Evolutionary conservation across 2,113 vertebrate species (phyloP), one percentile per base, ranked within the genome.

Genomic region (Pardalotus punctatus): DNA sequence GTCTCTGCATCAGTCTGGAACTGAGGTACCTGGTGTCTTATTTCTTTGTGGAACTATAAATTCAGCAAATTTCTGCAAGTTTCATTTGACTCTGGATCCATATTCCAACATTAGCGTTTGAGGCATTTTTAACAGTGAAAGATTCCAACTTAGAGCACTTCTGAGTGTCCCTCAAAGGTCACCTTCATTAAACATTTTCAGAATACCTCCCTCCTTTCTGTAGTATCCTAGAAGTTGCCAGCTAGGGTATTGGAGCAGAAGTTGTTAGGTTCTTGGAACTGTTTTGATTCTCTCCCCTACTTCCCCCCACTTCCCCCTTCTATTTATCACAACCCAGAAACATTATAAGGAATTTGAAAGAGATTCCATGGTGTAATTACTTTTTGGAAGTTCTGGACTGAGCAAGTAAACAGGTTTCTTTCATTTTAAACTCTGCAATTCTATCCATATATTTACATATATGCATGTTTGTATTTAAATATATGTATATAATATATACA

Each of bases 291-390:
- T 62, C 22, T 40, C 4, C 14, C 4, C 12, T 25, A 22, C 11
- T 48, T 86, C 13, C 10, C 7, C 2, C 5, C 2, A 2, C 4
- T 1, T 6, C 1, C 16, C 6, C 7, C 24, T 71, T 43, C 6
- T 28, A 78, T 85, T 81, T 42, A 24, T 53, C 18, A 47, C 17
- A 57, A 4, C 6, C 12, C 10, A 72, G 28, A 51, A 80, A 77
- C 0, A 4, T 51, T 29, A 38, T 14, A 61, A 48, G 23, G 36
- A 79, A 48, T 69, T 48, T 40, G 22, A 56, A 92, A 66, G 11
- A 66, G 20, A 70, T 66, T 93, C 47, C 47, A 18, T 10, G 24
- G 10, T 31, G 33, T 51, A 77, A 51, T 40, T 51, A 17, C 12
- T 66, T 65, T 93, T 78, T 62, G 12, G 9, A 60, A 20, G 12